These are phyloP conservation scores for Otis tarda DNA, from an alignment of 2,113 vertebrate genomes.

Conservation along the genomic window DNA sequence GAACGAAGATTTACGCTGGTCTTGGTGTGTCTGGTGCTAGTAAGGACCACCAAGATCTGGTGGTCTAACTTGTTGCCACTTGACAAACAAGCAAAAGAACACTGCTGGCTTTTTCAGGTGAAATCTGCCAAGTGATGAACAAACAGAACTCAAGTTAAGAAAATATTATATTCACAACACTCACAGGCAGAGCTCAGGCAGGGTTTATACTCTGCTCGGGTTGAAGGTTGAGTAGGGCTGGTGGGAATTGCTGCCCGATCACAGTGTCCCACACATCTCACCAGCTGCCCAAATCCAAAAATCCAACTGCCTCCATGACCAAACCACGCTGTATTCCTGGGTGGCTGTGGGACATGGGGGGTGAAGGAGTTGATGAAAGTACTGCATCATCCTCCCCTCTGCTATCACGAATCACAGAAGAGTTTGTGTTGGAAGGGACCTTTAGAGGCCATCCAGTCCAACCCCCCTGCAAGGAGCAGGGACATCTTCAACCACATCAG, in stretches of 20 bases:
- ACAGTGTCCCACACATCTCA: not conserved
- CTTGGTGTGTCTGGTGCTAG: not conserved
- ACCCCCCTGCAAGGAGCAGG: no score
- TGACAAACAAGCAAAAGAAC: not conserved
- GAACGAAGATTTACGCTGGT: not conserved
- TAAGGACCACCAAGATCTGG: not conserved
- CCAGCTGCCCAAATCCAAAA: not conserved
- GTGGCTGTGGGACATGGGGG: rapidly evolving
- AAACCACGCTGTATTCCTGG: rapidly evolving
- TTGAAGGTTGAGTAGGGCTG: not conserved
- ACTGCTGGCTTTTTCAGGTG: not conserved
- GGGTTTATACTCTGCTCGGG: not conserved
- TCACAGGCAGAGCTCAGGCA: not conserved
- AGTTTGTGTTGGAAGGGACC: no score
- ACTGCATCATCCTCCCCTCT: not conserved
- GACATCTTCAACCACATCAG: no score
- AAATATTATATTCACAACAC: not conserved
- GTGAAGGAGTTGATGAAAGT: not conserved
- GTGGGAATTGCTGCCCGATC: not conserved
- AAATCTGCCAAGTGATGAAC: not conserved
- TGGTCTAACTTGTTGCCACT: not conserved
- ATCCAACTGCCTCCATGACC: not conserved
- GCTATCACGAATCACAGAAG: not conserved
- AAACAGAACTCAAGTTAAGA: not conserved
- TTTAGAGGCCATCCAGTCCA: no score